A percentile compares a stretch with the other conserved stretches of the same genome.
phyloP scores from a whole-genome alignment of 1,140 invertebrate genomes.

The Drosophila hydei region DNA sequence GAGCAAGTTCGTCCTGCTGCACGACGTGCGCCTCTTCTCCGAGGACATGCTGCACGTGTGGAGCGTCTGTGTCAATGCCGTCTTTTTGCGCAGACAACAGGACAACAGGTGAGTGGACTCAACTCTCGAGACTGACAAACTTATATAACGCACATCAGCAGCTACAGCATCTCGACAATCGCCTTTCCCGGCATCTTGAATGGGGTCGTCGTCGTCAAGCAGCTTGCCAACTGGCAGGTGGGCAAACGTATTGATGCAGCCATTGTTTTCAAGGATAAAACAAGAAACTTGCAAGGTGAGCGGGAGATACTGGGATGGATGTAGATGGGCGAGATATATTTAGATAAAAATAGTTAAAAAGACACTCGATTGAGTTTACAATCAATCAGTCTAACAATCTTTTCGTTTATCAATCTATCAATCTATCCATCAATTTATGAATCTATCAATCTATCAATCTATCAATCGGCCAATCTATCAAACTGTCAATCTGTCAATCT shows the following conservation, averaged over 20 bases:
- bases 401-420: no score
- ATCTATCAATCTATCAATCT: no score
- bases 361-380: no score
- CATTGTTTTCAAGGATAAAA: conserved; percentile 57
- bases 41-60: conserved; percentile 89
- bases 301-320: no score
- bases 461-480: no score
- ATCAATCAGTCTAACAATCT: no score
- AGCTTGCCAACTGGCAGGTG: conserved; percentile 50
- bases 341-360: no score
- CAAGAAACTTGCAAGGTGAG: conserved; percentile 58
- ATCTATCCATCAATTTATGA: no score
- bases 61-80: conserved; percentile 90
- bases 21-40: conserved; percentile 88
- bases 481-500: no score
- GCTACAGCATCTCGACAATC: conserved; percentile 86
- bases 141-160: background rate
- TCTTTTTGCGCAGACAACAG: conserved; percentile 86
- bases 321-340: no score
- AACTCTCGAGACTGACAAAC: background rate
- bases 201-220: conserved; percentile 52
- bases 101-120: conserved; percentile 23
- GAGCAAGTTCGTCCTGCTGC: conserved; percentile 88
- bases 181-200: conserved; percentile 87
- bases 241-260: conserved; percentile 42